A percentile compares a stretch with the other conserved stretches of the same genome.
phyloP scores from a whole-genome alignment of 1,140 invertebrate species.

The Eufriesea mexicana region DNA sequence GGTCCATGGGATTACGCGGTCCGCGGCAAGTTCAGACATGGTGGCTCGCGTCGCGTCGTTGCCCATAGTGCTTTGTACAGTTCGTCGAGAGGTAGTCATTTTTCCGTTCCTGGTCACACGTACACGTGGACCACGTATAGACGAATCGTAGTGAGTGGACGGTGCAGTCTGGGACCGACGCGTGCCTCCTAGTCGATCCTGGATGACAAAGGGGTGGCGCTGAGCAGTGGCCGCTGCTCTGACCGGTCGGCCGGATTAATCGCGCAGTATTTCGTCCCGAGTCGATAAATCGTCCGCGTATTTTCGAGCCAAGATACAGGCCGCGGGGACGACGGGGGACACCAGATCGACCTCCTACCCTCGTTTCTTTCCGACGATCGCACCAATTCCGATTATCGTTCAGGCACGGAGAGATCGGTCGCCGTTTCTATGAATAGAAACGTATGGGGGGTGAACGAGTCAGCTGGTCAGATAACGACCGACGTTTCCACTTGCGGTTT shows the following conservation, averaged over 20 bases:
- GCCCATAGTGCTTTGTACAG: no score
- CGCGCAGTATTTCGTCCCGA: constrained; percentile 45
- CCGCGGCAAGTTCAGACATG: no score
- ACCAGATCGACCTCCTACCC: constrained; percentile 65
- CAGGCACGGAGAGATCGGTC: constrained; percentile 1
- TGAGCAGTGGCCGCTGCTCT: no score
- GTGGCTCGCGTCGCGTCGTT: no score
- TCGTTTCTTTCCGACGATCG: constrained; percentile 61
- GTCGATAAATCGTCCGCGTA: constrained; percentile 11
- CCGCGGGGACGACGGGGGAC: background rate
- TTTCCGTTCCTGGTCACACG: no score
- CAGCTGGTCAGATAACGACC: background rate
- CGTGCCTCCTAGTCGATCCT: background rate
- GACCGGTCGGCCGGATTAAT: constrained; percentile 46
- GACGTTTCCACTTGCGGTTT: constrained; percentile 9
- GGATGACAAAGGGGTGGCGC: constrained; percentile 1
- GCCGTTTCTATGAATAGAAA: constrained; percentile 26
- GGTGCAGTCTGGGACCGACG: no score
- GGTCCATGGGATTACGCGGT: no score
- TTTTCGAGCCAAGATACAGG: constrained; percentile 44
- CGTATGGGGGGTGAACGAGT: background rate
- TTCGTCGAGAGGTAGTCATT: no score
- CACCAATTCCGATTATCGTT: constrained; percentile 50
- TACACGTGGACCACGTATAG: no score
- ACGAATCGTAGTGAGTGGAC: background rate